phyloP scores from a whole-genome alignment of 2,888 invertebrate species.

The Dyspetes luteomarginatus region DNA sequence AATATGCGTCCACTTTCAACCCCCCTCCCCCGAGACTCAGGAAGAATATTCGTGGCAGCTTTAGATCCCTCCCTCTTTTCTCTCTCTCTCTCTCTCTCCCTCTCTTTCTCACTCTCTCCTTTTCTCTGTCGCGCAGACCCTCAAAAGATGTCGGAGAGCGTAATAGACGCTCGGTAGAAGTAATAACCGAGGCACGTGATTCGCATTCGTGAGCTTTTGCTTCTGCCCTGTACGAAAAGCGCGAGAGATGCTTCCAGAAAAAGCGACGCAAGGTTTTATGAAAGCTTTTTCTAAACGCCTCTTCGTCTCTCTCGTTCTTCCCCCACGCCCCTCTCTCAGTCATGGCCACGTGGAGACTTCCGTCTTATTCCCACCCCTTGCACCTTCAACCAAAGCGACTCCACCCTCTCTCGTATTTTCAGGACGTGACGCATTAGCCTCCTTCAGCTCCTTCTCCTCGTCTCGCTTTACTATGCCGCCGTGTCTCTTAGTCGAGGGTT shows the following conservation, averaged over 20 bases:
- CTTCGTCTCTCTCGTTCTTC: conserved; percentile 27
- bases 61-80: conserved; percentile 12
- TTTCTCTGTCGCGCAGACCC: conserved; percentile 46
- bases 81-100: background rate
- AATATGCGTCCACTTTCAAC: conserved; percentile 48
- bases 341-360: conserved; percentile 34
- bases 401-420: conserved; percentile 44
- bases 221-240: background rate
- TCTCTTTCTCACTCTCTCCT: too few relatives aligned
- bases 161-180: conserved; percentile 61
- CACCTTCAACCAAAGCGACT: conserved; percentile 59
- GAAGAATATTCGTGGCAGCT: conserved; percentile 50
- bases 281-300: conserved; percentile 63
- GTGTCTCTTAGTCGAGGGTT: background rate
- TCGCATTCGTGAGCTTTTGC: conserved; percentile 50
- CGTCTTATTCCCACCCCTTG: conserved; percentile 50
- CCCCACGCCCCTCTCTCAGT: conserved; percentile 41
- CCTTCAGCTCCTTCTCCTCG: conserved; percentile 17
- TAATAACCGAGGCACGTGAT: conserved; percentile 66
- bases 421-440: conserved; percentile 58
- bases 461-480: conserved; percentile 3
- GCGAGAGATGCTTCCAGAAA: conserved; percentile 21
- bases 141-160: conserved; percentile 64
- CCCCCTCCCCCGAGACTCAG: background rate
- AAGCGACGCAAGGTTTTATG: conserved; percentile 58